These are phyloP conservation scores for Uloborus plumipes DNA, from an alignment of 2,888 invertebrate genomes.

Conservation along the genomic window DNA sequence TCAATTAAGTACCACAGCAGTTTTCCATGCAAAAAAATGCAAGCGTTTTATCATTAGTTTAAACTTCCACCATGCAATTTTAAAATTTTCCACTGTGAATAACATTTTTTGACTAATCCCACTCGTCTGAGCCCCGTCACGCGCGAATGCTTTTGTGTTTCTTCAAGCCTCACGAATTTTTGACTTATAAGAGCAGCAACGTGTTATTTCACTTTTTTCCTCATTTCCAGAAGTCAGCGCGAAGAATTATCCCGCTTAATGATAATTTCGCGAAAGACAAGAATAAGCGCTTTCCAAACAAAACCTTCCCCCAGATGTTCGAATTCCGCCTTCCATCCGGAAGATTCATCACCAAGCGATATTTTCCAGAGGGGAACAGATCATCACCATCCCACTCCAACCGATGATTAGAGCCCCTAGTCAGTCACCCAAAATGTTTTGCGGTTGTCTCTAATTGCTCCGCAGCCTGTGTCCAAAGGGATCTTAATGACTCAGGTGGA, in stretches of 20 bases:
- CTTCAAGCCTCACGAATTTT: slow-evolving; percentile 15
- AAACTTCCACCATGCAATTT: slow-evolving; percentile 22
- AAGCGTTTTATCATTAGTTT: slow-evolving; percentile 38
- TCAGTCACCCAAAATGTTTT: slow-evolving; percentile 56
- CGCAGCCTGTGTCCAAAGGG: slow-evolving; percentile 33
- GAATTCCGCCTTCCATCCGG: slow-evolving; percentile 17
- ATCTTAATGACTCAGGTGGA: slow-evolving; percentile 37
- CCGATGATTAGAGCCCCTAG: slow-evolving; percentile 52
- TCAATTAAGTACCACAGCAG: slow-evolving; percentile 31
- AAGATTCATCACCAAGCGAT: slow-evolving; percentile 37
- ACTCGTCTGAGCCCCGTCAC: background rate
- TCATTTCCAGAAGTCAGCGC: slow-evolving; percentile 21
- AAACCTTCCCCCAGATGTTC: slow-evolving; percentile 41
- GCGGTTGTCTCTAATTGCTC: slow-evolving; percentile 52
- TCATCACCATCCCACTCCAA: slow-evolving; percentile 34
- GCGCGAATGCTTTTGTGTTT: slow-evolving; percentile 46
- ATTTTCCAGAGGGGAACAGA: background rate
- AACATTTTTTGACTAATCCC: slow-evolving; percentile 27
- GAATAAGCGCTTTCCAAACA: slow-evolving; percentile 27
- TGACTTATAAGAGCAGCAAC: background rate
- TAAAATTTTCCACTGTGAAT: slow-evolving; percentile 22
- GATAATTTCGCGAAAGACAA: slow-evolving; percentile 40
- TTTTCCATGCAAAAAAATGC: slow-evolving; percentile 6
- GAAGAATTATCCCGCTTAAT: slow-evolving; percentile 52
- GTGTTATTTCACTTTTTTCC: slow-evolving; percentile 45